phyloP scores from a whole-genome alignment of 2,113 vertebrate genomes.

The Amblyornis subalaris region DNA sequence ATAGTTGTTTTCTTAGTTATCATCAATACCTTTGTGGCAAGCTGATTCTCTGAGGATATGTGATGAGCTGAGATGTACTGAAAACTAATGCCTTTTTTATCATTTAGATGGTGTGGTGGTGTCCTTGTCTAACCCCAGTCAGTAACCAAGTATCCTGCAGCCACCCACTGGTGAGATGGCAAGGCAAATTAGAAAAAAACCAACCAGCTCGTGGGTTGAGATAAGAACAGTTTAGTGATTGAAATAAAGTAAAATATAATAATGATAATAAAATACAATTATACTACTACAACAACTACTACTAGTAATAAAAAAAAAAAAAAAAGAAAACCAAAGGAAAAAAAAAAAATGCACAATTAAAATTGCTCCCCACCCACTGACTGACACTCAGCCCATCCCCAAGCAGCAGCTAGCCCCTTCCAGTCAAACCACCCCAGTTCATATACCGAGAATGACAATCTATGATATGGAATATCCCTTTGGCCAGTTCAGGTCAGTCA shows the following conservation, averaged over 20 bases:
- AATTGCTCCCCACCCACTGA: background rate
- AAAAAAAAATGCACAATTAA: background rate
- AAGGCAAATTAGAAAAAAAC: background rate
- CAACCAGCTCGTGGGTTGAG: rapidly evolving
- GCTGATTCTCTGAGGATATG: background rate
- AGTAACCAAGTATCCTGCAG: background rate
- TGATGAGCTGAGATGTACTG: background rate
- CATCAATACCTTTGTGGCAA: background rate
- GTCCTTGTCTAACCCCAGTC: background rate
- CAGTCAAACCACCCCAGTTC: background rate
- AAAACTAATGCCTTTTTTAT: background rate
- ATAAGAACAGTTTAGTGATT: background rate
- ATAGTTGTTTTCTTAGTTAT: background rate
- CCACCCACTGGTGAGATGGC: rapidly evolving
- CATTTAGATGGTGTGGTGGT: background rate
- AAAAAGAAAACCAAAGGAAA: background rate
- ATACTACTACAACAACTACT: background rate
- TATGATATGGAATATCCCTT: background rate
- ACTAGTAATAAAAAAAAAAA: background rate
- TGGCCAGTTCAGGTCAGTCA: background rate
- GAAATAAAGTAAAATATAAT: background rate
- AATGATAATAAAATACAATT: background rate
- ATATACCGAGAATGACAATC: background rate
- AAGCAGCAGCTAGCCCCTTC: background rate
- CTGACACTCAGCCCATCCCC: rapidly evolving